These are phyloP conservation scores for Drosophila tanythrix DNA, from an alignment of 2,888 invertebrate species.

Conservation along the genomic window DNA sequence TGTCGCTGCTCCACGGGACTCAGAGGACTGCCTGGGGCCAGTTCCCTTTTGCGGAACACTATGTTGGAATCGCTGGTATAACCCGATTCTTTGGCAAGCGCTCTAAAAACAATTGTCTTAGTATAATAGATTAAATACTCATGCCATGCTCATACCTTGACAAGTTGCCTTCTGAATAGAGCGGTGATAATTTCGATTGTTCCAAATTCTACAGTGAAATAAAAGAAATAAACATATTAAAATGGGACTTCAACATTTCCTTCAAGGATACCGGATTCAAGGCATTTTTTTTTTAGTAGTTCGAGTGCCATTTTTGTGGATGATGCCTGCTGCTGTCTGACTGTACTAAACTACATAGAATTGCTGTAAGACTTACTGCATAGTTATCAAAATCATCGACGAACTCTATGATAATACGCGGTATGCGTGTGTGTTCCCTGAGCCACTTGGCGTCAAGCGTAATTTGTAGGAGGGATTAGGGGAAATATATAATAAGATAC, in stretches of 20 bases:
- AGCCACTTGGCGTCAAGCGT: constrained; percentile 87
- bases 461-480: constrained; percentile 10
- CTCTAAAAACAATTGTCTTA: constrained; percentile 86
- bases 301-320: constrained; percentile 60
- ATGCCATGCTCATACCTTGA: constrained; percentile 87
- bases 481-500: constrained; percentile 20
- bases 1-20: constrained; percentile 94
- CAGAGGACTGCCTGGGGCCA: constrained; percentile 87
- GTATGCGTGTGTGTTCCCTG: constrained; percentile 90
- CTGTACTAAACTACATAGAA: constrained; percentile 3
- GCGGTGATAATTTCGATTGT: constrained; percentile 88
- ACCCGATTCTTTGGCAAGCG: constrained; percentile 93
- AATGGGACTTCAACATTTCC: fast-evolving
- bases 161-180: constrained; percentile 91
- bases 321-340: constrained; percentile 48
- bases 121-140: neutral
- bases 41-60: constrained; percentile 92
- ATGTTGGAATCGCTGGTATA: constrained; percentile 96
- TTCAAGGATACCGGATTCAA: constrained; percentile 8
- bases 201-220: constrained; percentile 88
- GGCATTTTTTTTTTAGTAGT: constrained; percentile 43
- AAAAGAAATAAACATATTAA: constrained; percentile 68
- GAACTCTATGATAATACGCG: constrained; percentile 89
- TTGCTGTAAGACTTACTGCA: constrained; percentile 86
- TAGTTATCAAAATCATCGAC: constrained; percentile 89